phyloP scores from a whole-genome alignment of 2,888 invertebrate genomes.

The Athalia cordata region DNA sequence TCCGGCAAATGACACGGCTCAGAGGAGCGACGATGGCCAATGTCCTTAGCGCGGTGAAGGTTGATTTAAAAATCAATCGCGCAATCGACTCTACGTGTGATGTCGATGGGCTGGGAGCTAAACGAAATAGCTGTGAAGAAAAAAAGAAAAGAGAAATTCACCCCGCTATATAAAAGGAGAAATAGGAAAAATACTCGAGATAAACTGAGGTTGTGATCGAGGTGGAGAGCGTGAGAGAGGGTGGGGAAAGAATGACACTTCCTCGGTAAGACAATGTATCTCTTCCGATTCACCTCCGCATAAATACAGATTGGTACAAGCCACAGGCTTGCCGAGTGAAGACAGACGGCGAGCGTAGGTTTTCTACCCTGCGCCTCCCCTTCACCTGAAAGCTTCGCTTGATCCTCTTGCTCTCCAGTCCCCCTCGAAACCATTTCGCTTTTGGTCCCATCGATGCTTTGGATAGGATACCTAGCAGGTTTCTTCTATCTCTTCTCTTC shows the following conservation, averaged over 20 bases:
- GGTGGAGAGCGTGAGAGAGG: not conserved
- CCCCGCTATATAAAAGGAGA: not conserved
- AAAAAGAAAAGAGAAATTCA: not conserved
- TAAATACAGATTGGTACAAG: conserved; percentile 47
- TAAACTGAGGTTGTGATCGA: not conserved
- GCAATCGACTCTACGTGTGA: conserved; percentile 7
- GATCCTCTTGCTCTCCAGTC: not conserved
- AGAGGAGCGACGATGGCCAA: not conserved
- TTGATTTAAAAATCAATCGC: conserved; percentile 32
- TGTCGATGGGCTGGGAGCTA: not conserved
- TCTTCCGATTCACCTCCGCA: conserved; percentile 30
- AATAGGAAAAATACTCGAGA: not conserved
- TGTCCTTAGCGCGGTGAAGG: conserved; percentile 23
- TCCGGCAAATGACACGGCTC: conserved; percentile 17
- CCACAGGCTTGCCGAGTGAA: conserved; percentile 29
- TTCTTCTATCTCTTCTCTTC: conserved; percentile 25
- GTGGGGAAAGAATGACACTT: conserved; percentile 31
- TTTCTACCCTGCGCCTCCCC: not conserved
- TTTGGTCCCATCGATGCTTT: conserved; percentile 12
- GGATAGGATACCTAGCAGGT: conserved; percentile 19
- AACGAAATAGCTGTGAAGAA: not conserved
- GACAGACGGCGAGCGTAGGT: conserved; percentile 6
- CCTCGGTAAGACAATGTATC: conserved; percentile 30
- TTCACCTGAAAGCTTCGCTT: not conserved
- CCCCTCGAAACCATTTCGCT: conserved; percentile 23